phyloP scores from a whole-genome alignment of 2,113 vertebrate genomes.

The Aplodontia rufa region DNA sequence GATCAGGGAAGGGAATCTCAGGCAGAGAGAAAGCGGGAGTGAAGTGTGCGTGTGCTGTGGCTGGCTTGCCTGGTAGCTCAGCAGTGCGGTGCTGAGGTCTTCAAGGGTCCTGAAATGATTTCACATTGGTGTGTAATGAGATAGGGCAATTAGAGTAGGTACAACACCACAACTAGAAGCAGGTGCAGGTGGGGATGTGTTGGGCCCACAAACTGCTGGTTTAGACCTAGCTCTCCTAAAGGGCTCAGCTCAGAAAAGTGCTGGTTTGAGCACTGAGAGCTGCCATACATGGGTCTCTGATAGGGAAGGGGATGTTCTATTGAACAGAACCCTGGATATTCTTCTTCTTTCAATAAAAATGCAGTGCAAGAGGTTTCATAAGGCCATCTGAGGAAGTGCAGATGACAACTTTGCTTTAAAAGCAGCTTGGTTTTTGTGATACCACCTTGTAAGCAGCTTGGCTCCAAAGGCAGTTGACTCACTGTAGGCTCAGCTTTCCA shows the following conservation, averaged over 20 bases:
- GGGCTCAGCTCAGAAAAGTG: not conserved
- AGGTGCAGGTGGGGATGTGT: fast-evolving
- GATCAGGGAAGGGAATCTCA: not conserved
- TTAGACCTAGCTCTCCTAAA: not conserved
- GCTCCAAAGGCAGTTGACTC: no score
- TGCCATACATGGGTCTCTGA: not conserved
- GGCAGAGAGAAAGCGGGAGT: not conserved
- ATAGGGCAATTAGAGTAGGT: no score
- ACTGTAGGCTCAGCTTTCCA: not conserved
- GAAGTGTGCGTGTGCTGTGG: not conserved
- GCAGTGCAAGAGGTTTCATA: not conserved
- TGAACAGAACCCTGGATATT: not conserved
- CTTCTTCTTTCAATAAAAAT: not conserved
- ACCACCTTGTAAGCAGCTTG: not conserved
- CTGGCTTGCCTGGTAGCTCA: no score
- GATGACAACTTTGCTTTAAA: not conserved
- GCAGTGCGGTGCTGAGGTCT: fast-evolving
- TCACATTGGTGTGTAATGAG: not conserved
- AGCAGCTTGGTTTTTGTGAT: not conserved
- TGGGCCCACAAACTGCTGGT: not conserved
- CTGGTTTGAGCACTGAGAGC: not conserved
- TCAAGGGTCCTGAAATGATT: not conserved
- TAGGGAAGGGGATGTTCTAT: not conserved
- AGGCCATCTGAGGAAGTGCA: not conserved
- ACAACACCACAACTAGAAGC: not conserved